Base-by-base conservation (phyloP, 2,113 vertebrate species). In the Ciconia stormi region DNA sequence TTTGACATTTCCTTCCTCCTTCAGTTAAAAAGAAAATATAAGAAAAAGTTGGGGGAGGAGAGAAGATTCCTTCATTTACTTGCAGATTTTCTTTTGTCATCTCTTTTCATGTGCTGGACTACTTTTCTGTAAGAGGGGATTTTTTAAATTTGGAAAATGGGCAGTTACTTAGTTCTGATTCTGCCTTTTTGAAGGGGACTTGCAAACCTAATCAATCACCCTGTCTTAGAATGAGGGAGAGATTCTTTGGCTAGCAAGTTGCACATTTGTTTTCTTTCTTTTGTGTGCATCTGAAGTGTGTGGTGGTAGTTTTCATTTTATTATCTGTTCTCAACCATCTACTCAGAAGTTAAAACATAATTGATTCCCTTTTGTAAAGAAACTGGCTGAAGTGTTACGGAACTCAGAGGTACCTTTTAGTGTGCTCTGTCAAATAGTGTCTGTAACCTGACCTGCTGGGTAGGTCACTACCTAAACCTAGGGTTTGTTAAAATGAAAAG, bases 1-100 rank as follows among this genome's bases (percentile, higher is more conserved):
- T 87, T 89, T 91, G 74, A 96, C 61, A 42, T 91, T 97, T 97
- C 96, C 95, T 96, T 97, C 95, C 93, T 89, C 56, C 42, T 92
- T 89, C 40, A 50, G 58, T 87, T 5, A 56, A 90, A 81, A 29
- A 69, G 9, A 83, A 47, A 77, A 32, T 58, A 42, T 25, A 50
- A 50, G 25, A 50, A 49, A 49, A 12, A 50, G 46, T 47, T 92
- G 65, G 36, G 44, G 38, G 10, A 46, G 26, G 49, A 66, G 67
- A 84, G 59, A 58, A 11, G 16, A 61, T 69, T 74, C 20, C 19
- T 71, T 78, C 6, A 4, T 62, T 85, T 92, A 25, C 22, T 66
- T 74, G 29, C 55, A 59, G 55, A 30, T 74, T 85, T 78, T 38
- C 40, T 70, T 63, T 78, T 78, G 14, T 73, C 5, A 3, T 40